A percentile compares a stretch with the other conserved stretches of the same genome.
phyloP scores from a whole-genome alignment of 2,113 vertebrate genomes.

The Phrynosoma platyrhinos region DNA sequence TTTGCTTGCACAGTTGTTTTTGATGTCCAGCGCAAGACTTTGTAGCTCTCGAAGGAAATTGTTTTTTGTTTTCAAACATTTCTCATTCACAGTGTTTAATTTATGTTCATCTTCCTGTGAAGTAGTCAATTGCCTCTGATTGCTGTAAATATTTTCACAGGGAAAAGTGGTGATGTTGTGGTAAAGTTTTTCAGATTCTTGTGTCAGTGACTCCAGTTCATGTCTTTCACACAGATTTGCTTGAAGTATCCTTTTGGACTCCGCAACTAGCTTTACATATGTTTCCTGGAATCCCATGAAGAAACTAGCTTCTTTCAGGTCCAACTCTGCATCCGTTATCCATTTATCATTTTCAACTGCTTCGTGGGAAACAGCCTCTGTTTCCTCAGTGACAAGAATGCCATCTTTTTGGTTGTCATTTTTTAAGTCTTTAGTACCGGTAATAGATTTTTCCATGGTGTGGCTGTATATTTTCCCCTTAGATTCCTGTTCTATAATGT shows the following conservation, averaged over 20 bases:
- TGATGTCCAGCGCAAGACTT: slow-evolving; percentile 72
- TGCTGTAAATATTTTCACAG: slow-evolving; percentile 46
- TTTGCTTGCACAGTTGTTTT: slow-evolving; percentile 63
- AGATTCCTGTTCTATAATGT: slow-evolving; percentile 19
- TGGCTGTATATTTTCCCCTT: not conserved
- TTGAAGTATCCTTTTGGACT: slow-evolving; percentile 53
- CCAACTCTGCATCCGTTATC: not conserved
- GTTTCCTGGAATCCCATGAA: slow-evolving; percentile 64
- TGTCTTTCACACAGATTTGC: slow-evolving; percentile 65
- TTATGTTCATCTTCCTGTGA: slow-evolving; percentile 60
- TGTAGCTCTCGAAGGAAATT: slow-evolving; percentile 75
- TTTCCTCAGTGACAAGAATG: not conserved
- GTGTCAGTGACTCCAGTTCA: slow-evolving; percentile 75
- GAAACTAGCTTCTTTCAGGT: slow-evolving; percentile 30
- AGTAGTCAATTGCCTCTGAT: not conserved
- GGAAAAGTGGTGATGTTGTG: slow-evolving; percentile 28
- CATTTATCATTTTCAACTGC: slow-evolving; percentile 29
- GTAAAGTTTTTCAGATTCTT: slow-evolving; percentile 57
- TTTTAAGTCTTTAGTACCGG: slow-evolving; percentile 6
- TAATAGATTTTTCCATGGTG: slow-evolving; percentile 26
- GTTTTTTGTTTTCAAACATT: slow-evolving; percentile 50
- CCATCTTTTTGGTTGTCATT: not conserved
- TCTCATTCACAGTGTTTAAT: slow-evolving; percentile 57
- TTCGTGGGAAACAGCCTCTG: not conserved
- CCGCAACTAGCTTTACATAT: slow-evolving; percentile 53